phyloP scores from a whole-genome alignment of 2,797 vertebrate genomes.

The Sparidentex hasta region DNA sequence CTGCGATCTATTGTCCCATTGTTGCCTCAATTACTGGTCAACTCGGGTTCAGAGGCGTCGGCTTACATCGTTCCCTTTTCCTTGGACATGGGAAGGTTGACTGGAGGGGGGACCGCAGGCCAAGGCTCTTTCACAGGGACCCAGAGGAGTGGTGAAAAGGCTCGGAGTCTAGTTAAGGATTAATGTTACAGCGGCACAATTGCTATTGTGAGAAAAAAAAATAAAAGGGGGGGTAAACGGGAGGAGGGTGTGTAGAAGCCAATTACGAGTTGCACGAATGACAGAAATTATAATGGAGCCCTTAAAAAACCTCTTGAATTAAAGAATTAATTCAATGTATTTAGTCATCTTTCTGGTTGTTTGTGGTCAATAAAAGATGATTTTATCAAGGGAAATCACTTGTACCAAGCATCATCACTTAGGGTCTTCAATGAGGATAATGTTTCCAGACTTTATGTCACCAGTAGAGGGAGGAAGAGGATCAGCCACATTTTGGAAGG shows the following conservation, averaged over 20 bases:
- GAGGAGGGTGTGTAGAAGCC: constrained; percentile 24
- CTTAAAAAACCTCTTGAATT: not conserved
- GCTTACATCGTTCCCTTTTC: constrained; percentile 61
- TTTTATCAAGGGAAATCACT: not conserved
- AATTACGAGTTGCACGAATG: constrained; percentile 4
- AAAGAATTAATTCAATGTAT: not conserved
- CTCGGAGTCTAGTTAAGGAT: constrained; percentile 9
- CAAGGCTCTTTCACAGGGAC: constrained; percentile 49
- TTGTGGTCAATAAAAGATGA: not conserved
- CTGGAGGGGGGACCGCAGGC: constrained; percentile 32
- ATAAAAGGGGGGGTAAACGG: constrained; percentile 19
- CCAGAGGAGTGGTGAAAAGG: constrained; percentile 47
- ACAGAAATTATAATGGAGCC: not conserved
- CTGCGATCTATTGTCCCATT: constrained; percentile 73
- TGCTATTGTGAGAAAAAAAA: constrained; percentile 26
- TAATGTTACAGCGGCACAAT: constrained; percentile 63
- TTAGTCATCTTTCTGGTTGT: not conserved
- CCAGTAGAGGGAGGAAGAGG: constrained; percentile 75
- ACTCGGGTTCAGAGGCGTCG: constrained; percentile 68
- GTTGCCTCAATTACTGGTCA: constrained; percentile 75
- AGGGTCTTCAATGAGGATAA: not conserved
- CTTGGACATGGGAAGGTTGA: constrained; percentile 59
- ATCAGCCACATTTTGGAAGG: constrained; percentile 9
- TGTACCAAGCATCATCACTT: not conserved
- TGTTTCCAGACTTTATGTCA: not conserved